A percentile compares a stretch with the other conserved stretches of the same genome.
Conservation (phyloP, 2,797 vertebrate species). For the Sciurus carolinensis region DNA sequence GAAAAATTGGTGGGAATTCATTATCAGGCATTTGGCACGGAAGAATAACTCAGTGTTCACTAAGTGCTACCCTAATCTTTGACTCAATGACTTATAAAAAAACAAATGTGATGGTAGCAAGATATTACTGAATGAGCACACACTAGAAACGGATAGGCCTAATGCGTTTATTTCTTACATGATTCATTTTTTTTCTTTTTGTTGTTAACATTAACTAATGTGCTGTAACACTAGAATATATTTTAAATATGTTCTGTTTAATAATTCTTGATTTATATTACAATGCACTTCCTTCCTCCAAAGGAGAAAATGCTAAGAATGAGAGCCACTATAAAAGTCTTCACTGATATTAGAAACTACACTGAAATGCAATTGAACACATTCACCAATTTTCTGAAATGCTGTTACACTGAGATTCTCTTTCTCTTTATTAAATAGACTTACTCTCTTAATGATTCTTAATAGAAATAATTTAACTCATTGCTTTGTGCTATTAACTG, state of each 20-base stretch:
- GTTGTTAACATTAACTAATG: not conserved
- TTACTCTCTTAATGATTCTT: not conserved
- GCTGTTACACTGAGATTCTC: not conserved
- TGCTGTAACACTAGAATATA: not conserved
- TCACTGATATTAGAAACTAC: not conserved
- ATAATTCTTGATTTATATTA: slow-evolving; percentile 50
- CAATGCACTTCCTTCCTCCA: not conserved
- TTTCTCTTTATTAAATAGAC: slow-evolving; percentile 32
- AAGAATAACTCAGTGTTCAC: rapidly evolving
- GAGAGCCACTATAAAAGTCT: not conserved
- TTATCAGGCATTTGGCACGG: not conserved
- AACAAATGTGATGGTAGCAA: not conserved
- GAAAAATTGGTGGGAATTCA: not conserved
- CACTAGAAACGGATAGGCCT: not conserved
- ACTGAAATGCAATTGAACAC: not conserved
- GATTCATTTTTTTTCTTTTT: slow-evolving; percentile 15
- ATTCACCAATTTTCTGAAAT: slow-evolving; percentile 23
- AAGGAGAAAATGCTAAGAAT: not conserved
- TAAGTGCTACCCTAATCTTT: not conserved
- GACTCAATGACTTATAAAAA: not conserved
- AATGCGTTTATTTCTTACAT: not conserved
- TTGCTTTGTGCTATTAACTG: not conserved
- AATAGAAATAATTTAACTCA: not conserved
- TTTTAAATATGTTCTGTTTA: not conserved
- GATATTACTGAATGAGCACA: not conserved